Conservation (phyloP, 2,113 vertebrate species). For the Brienomyrus longianalis region DNA sequence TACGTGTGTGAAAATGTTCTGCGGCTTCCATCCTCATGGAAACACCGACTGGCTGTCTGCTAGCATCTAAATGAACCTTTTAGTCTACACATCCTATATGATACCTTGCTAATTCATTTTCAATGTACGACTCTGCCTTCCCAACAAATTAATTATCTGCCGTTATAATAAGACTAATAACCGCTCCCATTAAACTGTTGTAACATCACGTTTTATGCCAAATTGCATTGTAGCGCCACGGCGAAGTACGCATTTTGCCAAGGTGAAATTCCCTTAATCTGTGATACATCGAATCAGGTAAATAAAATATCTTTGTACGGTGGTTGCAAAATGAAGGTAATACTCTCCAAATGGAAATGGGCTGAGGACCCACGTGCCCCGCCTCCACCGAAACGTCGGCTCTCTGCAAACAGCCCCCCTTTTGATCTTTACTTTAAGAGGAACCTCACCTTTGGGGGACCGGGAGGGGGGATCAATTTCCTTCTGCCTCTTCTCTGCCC, state of each 20-base stretch:
- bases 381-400: background rate
- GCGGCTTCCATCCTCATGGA: background rate
- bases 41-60: background rate
- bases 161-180: background rate
- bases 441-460: background rate
- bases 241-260: background rate
- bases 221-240: background rate
- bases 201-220: background rate
- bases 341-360: background rate
- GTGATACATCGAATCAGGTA: background rate
- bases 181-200: background rate
- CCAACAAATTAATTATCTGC: background rate
- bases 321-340: background rate
- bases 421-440: conserved; percentile 12
- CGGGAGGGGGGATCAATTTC: background rate
- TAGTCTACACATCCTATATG: background rate
- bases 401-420: background rate
- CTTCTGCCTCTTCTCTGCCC: background rate
- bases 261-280: background rate
- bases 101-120: background rate
- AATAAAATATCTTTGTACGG: background rate
- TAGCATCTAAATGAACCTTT: background rate
- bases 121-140: background rate
- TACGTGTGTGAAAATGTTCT: conserved; percentile 10
- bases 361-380: background rate